phyloP scores from a whole-genome alignment of 1,140 invertebrate genomes.

The Micrasema longulum region DNA sequence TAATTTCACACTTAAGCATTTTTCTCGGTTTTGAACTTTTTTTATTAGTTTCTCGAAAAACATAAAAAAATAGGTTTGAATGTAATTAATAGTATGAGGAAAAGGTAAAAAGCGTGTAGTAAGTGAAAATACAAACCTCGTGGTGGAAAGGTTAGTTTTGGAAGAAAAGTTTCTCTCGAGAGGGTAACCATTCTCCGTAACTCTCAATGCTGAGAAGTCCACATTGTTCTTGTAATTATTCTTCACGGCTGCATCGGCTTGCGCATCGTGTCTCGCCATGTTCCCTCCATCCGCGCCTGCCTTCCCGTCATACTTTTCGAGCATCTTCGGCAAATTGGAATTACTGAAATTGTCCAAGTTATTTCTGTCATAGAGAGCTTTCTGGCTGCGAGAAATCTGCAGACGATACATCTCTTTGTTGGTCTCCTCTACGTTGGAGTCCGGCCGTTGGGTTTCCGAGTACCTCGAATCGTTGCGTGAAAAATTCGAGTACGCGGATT shows the following conservation, averaged over 20 bases:
- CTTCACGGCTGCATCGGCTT: constrained; percentile 15
- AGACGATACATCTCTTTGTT: constrained; percentile 68
- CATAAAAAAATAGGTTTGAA: too few species aligned
- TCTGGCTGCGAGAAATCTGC: constrained; percentile 67
- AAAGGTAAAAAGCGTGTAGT: background rate
- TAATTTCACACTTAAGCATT: too few species aligned
- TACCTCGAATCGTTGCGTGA: constrained; percentile 29
- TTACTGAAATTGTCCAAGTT: constrained; percentile 65
- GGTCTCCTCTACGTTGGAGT: constrained; percentile 67
- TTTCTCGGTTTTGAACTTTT: too few species aligned
- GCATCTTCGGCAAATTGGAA: constrained; percentile 60
- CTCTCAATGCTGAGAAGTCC: constrained; percentile 23
- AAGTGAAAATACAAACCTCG: constrained; percentile 48
- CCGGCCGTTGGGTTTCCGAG: constrained; percentile 55
- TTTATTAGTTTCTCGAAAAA: too few species aligned
- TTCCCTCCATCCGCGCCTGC: constrained; percentile 57
- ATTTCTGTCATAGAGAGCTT: constrained; percentile 63
- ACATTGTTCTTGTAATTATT: constrained; percentile 42
- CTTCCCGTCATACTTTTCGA: constrained; percentile 51
- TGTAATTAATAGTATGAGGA: too few species aligned
- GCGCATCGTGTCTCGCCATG: constrained; percentile 22
- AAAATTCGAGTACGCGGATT: constrained; percentile 22
- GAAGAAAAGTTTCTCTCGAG: constrained; percentile 66
- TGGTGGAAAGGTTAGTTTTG: constrained; percentile 65
- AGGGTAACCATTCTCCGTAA: constrained; percentile 63